These are phyloP conservation scores for Heliothis virescens DNA, from an alignment of 1,140 invertebrate species.

Conservation along the genomic window DNA sequence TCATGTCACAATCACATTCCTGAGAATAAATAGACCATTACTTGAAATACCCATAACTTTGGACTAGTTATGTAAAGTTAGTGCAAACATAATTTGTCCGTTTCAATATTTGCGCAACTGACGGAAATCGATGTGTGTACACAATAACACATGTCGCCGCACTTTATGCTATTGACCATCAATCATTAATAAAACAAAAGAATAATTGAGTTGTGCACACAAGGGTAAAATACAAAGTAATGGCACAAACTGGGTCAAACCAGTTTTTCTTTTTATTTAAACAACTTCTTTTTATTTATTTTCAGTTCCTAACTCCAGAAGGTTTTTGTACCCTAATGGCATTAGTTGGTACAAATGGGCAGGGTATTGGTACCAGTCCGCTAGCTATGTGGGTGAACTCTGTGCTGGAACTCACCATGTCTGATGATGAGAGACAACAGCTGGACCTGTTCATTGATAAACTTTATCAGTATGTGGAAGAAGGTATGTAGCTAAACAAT, in stretches of 20 bases:
- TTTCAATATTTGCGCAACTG: background rate
- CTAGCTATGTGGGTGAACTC: constrained; percentile 95
- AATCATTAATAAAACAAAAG: no score
- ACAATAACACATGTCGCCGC: background rate
- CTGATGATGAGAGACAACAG: constrained; percentile 89
- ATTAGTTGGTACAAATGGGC: constrained; percentile 96
- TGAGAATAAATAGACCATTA: no score
- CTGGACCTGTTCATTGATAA: constrained; percentile 93
- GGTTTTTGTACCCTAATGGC: constrained; percentile 95
- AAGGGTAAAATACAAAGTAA: no score
- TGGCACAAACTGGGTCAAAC: no score
- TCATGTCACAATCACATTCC: no score
- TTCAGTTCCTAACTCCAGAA: constrained; percentile 94
- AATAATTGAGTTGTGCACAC: no score
- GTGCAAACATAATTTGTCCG: background rate
- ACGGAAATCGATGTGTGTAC: background rate
- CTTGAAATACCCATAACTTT: background rate
- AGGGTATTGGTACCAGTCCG: constrained; percentile 97
- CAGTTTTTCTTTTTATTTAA: background rate
- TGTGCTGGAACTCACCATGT: constrained; percentile 89
- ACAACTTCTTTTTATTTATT: constrained; percentile 55
- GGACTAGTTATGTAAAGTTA: background rate
- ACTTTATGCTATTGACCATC: no score
- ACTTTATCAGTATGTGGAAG: constrained; percentile 94
- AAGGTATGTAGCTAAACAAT: constrained; percentile 90